Evolutionary conservation across 2,113 vertebrate species (phyloP).

Genomic region (Eptesicus fuscus): DNA sequence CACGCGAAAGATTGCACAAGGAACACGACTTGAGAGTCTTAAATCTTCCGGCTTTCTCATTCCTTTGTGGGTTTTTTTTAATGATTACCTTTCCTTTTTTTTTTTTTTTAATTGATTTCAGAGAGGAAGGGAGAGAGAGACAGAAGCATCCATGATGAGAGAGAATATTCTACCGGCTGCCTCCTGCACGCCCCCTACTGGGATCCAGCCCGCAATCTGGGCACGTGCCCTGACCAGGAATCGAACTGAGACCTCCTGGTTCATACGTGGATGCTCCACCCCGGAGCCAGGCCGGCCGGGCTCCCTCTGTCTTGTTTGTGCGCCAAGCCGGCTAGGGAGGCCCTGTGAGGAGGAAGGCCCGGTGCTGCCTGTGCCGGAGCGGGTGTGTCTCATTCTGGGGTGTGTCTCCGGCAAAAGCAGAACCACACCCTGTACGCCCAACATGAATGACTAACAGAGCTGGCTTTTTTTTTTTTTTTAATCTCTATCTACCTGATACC

Average conservation of each 20-base stretch:
- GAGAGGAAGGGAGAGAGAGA: too few species aligned
- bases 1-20: not conserved
- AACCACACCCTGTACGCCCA: not conserved
- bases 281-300: too few species aligned
- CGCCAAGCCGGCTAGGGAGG: not conserved
- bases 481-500: not conserved
- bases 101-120: too few species aligned
- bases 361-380: not conserved
- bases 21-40: not conserved
- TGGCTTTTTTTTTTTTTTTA: not conserved
- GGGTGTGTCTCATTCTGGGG: not conserved
- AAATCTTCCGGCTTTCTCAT: not conserved
- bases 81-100: too few species aligned
- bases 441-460: not conserved
- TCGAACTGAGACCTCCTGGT: too few species aligned
- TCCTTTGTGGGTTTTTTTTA: not conserved
- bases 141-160: too few species aligned
- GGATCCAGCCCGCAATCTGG: too few species aligned
- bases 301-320: not conserved
- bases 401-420: not conserved
- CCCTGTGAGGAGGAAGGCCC: not conserved
- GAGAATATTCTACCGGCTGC: too few species aligned
- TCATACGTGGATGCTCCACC: accelerated
- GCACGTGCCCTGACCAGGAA: too few species aligned
- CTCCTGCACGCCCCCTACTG: too few species aligned